phyloP scores from a whole-genome alignment of 2,797 vertebrate species.

The Ceryle rudis region DNA sequence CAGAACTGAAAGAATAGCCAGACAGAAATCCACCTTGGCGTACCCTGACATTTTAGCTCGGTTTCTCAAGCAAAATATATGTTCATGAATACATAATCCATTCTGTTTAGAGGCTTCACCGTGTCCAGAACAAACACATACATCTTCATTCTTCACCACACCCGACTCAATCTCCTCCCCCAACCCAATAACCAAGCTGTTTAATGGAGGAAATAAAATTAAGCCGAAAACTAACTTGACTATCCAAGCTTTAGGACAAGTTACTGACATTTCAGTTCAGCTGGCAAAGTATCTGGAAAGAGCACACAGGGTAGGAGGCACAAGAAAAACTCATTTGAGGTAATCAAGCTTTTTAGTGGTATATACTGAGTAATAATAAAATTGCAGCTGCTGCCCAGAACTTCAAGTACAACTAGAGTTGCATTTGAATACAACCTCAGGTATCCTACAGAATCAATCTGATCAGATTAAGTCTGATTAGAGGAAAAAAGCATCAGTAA shows the following conservation, averaged over 20 bases:
- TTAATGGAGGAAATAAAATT: not conserved
- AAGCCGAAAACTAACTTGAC: not conserved
- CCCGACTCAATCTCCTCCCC: rapidly evolving
- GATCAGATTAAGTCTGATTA: not conserved
- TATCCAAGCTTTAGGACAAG: not conserved
- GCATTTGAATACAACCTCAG: not conserved
- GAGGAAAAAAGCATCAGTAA: not conserved
- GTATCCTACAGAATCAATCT: not conserved
- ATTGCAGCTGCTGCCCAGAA: not conserved
- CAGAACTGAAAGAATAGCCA: not conserved
- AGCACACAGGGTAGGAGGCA: not conserved
- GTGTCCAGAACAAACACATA: not conserved
- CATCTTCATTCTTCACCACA: not conserved
- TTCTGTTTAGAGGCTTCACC: not conserved
- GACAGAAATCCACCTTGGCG: not conserved
- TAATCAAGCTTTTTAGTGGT: not conserved
- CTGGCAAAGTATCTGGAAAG: not conserved
- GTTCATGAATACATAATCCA: not conserved
- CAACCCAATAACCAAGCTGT: not conserved
- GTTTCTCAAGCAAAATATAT: not conserved
- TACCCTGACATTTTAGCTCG: not conserved
- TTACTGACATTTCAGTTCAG: not conserved
- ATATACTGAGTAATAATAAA: not conserved
- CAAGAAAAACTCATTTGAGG: not conserved
- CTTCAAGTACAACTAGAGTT: not conserved